A percentile compares a stretch with the other conserved stretches of the same genome.
These are phyloP conservation scores for Catocala sponsa DNA, from an alignment of 2,888 invertebrate genomes.

Conservation along the genomic window DNA sequence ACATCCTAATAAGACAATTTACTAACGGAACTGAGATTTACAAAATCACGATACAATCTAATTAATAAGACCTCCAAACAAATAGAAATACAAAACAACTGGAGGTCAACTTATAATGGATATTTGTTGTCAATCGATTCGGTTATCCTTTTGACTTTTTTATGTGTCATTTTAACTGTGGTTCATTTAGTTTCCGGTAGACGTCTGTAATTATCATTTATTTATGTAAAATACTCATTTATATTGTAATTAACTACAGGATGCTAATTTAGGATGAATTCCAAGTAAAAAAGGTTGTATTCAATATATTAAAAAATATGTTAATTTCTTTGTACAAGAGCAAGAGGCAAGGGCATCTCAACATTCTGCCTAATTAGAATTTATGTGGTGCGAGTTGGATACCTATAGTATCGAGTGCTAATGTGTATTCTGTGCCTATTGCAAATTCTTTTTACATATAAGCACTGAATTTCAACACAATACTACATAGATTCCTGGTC, in stretches of 20 bases:
- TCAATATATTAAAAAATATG: slow-evolving; percentile 5
- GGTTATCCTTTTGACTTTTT: slow-evolving; percentile 28
- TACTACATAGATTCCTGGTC: no score
- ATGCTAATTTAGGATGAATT: slow-evolving; percentile 30
- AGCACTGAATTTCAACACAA: no score
- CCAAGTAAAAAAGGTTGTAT: slow-evolving; percentile 15
- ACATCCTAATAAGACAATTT: slow-evolving; percentile 50
- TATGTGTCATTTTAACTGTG: slow-evolving; percentile 41
- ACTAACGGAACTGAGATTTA: slow-evolving; percentile 45
- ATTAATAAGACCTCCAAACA: slow-evolving; percentile 11
- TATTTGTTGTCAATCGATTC: slow-evolving; percentile 25
- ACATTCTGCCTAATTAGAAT: background rate
- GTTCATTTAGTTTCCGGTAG: slow-evolving; percentile 41
- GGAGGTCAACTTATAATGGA: slow-evolving; percentile 22
- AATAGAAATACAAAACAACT: background rate
- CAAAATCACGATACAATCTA: slow-evolving; percentile 27
- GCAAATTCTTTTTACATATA: no score
- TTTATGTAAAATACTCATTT: slow-evolving; percentile 42
- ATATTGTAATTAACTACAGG: slow-evolving; percentile 32
- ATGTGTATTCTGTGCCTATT: no score
- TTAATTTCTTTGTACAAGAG: slow-evolving; percentile 16
- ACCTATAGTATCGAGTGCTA: no score
- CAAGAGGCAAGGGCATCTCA: background rate
- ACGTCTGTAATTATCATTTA: slow-evolving; percentile 30
- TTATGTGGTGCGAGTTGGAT: no score